A percentile compares a stretch with the other conserved stretches of the same genome.
phyloP scores from a whole-genome alignment of 2,113 vertebrate genomes.

The Grammomys dolichurus region DNA sequence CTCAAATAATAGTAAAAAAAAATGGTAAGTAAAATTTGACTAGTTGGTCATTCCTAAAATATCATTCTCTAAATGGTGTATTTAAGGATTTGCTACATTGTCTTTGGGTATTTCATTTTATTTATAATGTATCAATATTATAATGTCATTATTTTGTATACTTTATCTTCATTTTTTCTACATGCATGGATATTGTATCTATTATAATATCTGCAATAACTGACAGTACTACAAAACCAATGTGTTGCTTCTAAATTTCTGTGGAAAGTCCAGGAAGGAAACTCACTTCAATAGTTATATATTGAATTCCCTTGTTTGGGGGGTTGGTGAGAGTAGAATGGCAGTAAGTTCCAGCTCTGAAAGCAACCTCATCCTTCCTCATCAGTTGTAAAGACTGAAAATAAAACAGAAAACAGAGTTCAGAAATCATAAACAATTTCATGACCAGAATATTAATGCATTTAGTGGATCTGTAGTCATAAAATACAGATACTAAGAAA shows the following conservation, averaged over 20 bases:
- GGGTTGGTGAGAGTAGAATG: rapidly evolving
- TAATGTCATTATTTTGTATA: not conserved
- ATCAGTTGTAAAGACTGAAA: not conserved
- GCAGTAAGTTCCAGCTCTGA: not conserved
- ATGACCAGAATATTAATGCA: not conserved
- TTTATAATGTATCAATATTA: not conserved
- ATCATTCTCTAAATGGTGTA: not conserved
- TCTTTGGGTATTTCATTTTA: not conserved
- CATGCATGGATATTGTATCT: not conserved
- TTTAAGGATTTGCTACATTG: not conserved
- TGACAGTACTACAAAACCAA: no score
- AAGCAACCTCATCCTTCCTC: rapidly evolving
- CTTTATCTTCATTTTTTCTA: not conserved
- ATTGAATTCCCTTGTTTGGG: rapidly evolving
- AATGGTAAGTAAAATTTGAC: no score
- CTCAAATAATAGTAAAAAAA: not conserved
- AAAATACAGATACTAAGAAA: not conserved
- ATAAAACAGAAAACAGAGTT: not conserved
- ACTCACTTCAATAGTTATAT: not conserved
- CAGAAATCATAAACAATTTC: slow-evolving; percentile 19
- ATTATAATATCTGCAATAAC: not conserved
- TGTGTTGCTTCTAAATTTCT: not conserved
- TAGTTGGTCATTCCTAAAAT: not conserved
- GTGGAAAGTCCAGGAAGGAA: not conserved
- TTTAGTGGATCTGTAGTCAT: not conserved